Base-by-base conservation (phyloP, 2,113 vertebrate genomes). In the Leptobrachium ailaonicum region DNA sequence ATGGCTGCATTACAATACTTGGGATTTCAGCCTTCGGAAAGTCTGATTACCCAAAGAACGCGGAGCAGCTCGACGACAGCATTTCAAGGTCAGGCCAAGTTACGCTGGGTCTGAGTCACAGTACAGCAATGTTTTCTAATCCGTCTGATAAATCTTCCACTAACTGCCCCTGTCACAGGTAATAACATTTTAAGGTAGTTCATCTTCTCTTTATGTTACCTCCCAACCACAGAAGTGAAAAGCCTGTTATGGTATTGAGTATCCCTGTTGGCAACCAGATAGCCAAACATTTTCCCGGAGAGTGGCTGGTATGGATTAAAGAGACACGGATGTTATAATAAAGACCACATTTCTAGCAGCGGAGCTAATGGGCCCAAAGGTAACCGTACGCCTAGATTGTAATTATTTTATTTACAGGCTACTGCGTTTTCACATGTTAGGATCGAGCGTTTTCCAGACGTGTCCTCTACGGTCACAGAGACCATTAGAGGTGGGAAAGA, bases 131-230 rank as follows among this genome's bases (percentile, higher is more conserved):
- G 41, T 74, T 41, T 20, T 40, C 13, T 62, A 74, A 74, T 60
- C 72, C 72, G 4, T 11, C 56, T 74, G 2, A 62, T 44, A 74
- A 8, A 20, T 20, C 58, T n/a, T 62, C 41, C n/a, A 41, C 72
- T 74, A 58, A 74, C 58, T 62, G 72, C 12, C 44, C 72, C 62
- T 74, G 72, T 62, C 72, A 74, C 9, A 60, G 56, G 40, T 42
- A 60, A 42, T 60, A 45, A 50, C 32, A 32, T 40, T 32, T 73
- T 4, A 2, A 45, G 20, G 56, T 74, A 62, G 72, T 56, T 74
- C 41, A 45, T 11, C 58, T 50, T 74, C 56, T 6, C 13, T 11
- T 44, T 14, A 42, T 2, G 56, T 20, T 44, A 20, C 72, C 41
- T 43, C n/a, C 6, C 40, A 41, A 20, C 58, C 54, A 41, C 7